Evolutionary conservation across 1,140 invertebrate genomes (phyloP).

Genomic region (Lucilia sericata): DNA sequence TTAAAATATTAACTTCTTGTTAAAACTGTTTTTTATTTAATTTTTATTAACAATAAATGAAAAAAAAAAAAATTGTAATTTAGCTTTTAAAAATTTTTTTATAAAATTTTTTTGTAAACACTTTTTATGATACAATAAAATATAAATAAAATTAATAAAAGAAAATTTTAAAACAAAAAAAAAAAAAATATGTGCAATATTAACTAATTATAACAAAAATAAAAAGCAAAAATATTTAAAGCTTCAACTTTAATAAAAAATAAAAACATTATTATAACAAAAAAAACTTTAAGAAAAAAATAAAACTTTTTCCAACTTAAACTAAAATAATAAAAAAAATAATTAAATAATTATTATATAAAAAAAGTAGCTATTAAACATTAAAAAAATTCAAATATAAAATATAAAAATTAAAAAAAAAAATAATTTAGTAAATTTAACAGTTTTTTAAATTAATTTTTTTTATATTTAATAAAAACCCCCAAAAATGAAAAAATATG

Average conservation of each 20-base stretch:
- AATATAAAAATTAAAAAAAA: slow-evolving; percentile 2
- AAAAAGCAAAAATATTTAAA: slow-evolving; percentile 27
- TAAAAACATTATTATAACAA: too few relatives aligned
- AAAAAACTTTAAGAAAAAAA: not conserved
- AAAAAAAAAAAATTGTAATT: not conserved
- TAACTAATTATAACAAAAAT: not conserved
- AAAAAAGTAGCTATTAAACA: not conserved
- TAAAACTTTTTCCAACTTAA: not conserved
- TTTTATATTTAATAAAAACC: not conserved
- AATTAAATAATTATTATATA: not conserved
- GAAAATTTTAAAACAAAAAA: not conserved
- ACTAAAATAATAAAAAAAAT: not conserved
- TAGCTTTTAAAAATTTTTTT: slow-evolving; percentile 21
- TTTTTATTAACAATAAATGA: not conserved
- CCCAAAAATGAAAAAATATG: slow-evolving; percentile 6
- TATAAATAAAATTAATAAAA: too few relatives aligned
- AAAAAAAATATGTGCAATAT: slow-evolving; percentile 25
- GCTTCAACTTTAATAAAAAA: slow-evolving; percentile 2
- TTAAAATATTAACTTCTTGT: not conserved
- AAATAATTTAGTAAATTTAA: slow-evolving; percentile 29
- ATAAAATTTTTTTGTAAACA: slow-evolving; percentile 41
- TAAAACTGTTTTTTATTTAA: not conserved
- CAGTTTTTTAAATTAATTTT: not conserved
- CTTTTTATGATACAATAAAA: slow-evolving; percentile 31
- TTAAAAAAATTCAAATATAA: not conserved